A percentile compares a stretch with the other conserved stretches of the same genome.
Conservation (phyloP, 2,113 vertebrate species). For the Rhodinocichla rosea region DNA sequence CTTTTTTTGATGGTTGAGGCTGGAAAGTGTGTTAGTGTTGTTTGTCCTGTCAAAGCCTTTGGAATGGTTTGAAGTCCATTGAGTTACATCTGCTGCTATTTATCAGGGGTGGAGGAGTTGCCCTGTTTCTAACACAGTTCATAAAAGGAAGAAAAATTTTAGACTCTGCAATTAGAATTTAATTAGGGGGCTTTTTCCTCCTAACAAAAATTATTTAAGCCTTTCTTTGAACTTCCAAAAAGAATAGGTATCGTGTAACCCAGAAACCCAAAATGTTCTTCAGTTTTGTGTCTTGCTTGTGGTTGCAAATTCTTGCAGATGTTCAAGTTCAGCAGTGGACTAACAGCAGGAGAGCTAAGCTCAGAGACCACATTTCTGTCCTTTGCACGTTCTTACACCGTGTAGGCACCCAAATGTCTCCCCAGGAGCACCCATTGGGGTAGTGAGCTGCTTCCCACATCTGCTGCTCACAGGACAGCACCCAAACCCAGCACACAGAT, state of each 20-base stretch:
- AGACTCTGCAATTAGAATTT: slow-evolving; percentile 30
- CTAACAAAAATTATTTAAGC: neutral
- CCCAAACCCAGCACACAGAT: neutral
- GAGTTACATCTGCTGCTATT: slow-evolving; percentile 63
- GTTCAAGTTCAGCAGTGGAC: neutral
- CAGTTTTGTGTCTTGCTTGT: neutral
- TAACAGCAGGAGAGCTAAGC: neutral
- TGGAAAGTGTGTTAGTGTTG: slow-evolving; percentile 21
- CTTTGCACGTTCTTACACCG: neutral
- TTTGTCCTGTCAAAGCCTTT: slow-evolving; percentile 48
- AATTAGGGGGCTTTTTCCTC: neutral
- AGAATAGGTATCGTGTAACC: neutral
- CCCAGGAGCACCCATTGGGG: neutral
- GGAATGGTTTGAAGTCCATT: slow-evolving; percentile 37
- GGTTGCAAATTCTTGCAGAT: neutral
- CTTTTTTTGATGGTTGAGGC: slow-evolving; percentile 25
- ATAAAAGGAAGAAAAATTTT: slow-evolving; percentile 52
- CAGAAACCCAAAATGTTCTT: neutral
- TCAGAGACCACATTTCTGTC: neutral
- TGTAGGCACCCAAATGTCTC: neutral
- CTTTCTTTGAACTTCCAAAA: neutral
- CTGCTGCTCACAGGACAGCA: neutral
- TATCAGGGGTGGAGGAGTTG: neutral
- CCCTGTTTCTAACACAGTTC: slow-evolving; percentile 35
- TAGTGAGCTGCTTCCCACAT: neutral